A percentile compares a stretch with the other conserved stretches of the same genome.
Evolutionary conservation across 37 sponge, comb jelly and placozoan species (phyloP).

Genomic region (Ephydatia muelleri): DNA sequence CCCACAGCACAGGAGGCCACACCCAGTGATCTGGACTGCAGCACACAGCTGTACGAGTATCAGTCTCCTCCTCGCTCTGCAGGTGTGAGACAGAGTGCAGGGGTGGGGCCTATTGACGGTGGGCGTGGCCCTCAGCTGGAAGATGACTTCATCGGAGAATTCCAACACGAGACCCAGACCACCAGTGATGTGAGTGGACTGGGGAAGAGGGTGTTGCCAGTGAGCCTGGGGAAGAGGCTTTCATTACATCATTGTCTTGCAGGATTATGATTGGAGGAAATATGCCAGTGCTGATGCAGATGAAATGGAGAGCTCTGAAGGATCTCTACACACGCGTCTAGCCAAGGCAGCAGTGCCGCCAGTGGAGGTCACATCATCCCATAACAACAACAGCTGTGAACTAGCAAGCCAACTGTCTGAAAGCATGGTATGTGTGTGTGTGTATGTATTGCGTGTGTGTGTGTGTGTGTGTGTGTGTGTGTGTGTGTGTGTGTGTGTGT

Average conservation of each 20-base stretch:
- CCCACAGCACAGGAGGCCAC: not conserved
- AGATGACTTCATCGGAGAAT: not conserved
- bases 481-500: not conserved
- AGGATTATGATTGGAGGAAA: constrained; percentile 82
- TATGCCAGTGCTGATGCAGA: constrained; percentile 45
- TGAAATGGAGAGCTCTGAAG: not conserved
- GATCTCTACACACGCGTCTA: constrained; percentile 22
- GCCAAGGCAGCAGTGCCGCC: not conserved
- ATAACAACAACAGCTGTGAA: constrained; percentile 15
- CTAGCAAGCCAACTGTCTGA: constrained; percentile 32
- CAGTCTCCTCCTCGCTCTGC: not conserved
- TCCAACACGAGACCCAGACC: not conserved
- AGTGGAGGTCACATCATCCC: not conserved
- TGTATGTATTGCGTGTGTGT: not conserved
- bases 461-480: not conserved
- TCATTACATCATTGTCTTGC: not conserved
- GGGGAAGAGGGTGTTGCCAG: not conserved
- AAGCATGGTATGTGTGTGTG: constrained; percentile 10
- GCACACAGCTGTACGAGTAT: not conserved
- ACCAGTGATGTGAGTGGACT: not conserved
- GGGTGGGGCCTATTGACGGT: not conserved
- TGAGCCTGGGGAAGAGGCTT: not conserved
- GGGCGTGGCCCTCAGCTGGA: not conserved
- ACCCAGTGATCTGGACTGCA: not conserved
- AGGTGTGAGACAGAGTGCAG: not conserved